Evolutionary conservation across 2,888 invertebrate species (phyloP), one percentile per base, ranked within the genome.

Genomic region (Drosophila borborema): DNA sequence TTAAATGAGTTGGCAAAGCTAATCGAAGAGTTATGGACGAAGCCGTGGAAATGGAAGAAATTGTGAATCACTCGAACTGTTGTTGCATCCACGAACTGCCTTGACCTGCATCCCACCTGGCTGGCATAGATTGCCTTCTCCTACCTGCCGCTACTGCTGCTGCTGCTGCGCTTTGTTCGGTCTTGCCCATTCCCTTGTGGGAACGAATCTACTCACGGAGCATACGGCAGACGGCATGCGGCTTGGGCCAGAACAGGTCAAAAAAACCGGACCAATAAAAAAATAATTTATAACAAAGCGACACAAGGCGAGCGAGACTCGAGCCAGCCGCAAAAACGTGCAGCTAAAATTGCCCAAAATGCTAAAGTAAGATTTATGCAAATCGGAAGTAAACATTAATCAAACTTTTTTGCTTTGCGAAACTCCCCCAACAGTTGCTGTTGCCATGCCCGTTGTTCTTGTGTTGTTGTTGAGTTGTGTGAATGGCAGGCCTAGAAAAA

Each of bases 321-420:
- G 49, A 31, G 38, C 18, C 36, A 56, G 46, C 46, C 10, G 41
- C 45, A 53, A 67, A 65, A 65, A 53, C 63, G 63, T 49, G 64
- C 56, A 70, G 62, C 64, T 65, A 71, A 71, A 77, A 80, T 60
- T 56, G 69, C 69, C 73, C 75, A 69, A 88, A 86, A 77, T 80
- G 83, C 90, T 91, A 89, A 90, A 91, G 91, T 80, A 91, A 91
- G 91, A 91, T 91, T 91, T 91, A 91, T 91, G 92, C 91, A 91
- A 91, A 91, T 91, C 92, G 91, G 92, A 91, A 91, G 90, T 87
- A 87, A 91, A 90, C 91, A 91, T 91, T 91, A 91, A 91, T 91
- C 91, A 91, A 91, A 40, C 49, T 46, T 67, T 62, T 79, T 68
- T 63, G 63, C 34, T 38, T 38, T 62, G 64, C 64, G 28, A 18